Evolutionary conservation across 2,113 vertebrate genomes (phyloP).

Genomic region (Balaeniceps rex): DNA sequence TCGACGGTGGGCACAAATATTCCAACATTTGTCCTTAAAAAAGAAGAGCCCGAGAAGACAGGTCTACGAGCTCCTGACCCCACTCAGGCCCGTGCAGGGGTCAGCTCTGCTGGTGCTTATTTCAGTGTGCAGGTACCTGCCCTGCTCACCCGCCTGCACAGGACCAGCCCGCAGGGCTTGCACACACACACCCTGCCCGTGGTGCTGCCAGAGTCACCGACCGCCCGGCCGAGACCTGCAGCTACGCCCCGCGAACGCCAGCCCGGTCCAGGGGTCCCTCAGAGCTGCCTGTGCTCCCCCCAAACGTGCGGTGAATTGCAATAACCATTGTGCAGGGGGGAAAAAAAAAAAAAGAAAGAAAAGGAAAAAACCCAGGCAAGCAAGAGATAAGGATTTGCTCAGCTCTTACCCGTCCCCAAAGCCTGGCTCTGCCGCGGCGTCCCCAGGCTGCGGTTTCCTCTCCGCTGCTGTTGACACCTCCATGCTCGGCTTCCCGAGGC

Average conservation of each 20-base stretch:
- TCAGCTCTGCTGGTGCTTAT: neutral
- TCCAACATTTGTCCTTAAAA: neutral
- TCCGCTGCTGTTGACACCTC: neutral
- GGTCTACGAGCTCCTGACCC: neutral
- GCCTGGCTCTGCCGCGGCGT: neutral
- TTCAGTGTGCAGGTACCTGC: neutral
- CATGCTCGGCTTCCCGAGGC: fast-evolving
- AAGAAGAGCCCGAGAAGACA: neutral
- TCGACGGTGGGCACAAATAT: neutral
- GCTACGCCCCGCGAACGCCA: fast-evolving
- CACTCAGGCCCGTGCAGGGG: neutral
- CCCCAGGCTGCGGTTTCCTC: neutral
- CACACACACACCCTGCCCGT: neutral
- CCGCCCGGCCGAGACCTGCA: neutral
- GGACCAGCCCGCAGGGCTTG: neutral
- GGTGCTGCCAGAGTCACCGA: neutral
- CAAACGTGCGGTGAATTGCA: fast-evolving
- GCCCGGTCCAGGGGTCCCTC: neutral
- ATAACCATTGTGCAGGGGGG: no score
- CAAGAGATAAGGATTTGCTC: neutral
- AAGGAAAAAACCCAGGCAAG: neutral
- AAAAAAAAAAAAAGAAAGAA: no score
- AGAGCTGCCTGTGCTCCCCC: neutral
- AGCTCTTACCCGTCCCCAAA: neutral
- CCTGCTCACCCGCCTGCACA: neutral